These are phyloP conservation scores for Bradysia coprophila DNA, from an alignment of 1,140 invertebrate species.

Conservation along the genomic window DNA sequence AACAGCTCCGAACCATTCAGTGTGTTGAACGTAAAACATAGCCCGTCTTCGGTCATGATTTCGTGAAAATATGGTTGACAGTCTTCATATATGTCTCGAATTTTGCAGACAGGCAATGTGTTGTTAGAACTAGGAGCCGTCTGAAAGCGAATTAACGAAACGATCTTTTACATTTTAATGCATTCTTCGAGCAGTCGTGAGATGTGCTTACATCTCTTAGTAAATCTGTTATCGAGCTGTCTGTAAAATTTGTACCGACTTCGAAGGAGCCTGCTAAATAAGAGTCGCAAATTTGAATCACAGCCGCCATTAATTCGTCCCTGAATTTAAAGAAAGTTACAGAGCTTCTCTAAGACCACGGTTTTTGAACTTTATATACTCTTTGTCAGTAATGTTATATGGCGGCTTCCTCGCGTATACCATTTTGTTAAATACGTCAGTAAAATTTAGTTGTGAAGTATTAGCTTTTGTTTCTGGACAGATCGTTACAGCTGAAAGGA, in stretches of 20 bases:
- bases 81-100: too few species aligned
- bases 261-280: constrained; percentile 8
- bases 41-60: constrained; percentile 38
- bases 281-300: constrained; percentile 16
- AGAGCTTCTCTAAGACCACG: too few species aligned
- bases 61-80: not conserved
- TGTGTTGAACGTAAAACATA: constrained; percentile 51
- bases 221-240: not conserved
- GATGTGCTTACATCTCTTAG: too few species aligned
- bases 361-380: not conserved
- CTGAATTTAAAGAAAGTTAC: too few species aligned
- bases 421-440: not conserved
- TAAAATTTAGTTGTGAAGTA: constrained; percentile 1
- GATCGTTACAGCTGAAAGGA: constrained; percentile 27
- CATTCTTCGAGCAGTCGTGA: not conserved
- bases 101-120: not conserved
- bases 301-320: constrained; percentile 1
- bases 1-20: constrained; percentile 34
- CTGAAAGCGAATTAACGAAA: not conserved
- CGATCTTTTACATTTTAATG: too few species aligned
- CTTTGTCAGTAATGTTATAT: too few species aligned
- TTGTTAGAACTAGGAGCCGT: not conserved
- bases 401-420: too few species aligned
- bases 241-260: not conserved
- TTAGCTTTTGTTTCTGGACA: constrained; percentile 28